Percentiles rank a stretch among this genome's conserved stretches.
phyloP scores from a whole-genome alignment of 1,140 invertebrate species.

The Nephila pilipes region DNA sequence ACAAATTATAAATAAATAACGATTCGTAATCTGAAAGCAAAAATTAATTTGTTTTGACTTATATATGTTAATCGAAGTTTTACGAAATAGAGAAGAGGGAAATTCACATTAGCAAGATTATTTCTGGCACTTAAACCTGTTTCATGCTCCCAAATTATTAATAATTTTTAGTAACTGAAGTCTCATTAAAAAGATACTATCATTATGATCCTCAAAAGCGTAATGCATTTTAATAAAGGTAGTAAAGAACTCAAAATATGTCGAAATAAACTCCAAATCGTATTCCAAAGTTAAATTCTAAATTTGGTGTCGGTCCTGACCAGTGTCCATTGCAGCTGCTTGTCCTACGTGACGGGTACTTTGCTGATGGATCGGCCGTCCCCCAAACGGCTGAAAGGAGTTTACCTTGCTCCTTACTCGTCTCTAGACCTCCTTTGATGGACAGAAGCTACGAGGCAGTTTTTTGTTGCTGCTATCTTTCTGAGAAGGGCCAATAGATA shows the following conservation, averaged over 20 bases:
- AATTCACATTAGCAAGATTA: no score
- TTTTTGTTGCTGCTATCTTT: slow-evolving; percentile 17
- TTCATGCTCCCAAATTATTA: no score
- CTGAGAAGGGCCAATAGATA: slow-evolving; percentile 26
- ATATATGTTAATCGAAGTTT: no score
- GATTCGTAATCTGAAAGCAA: no score
- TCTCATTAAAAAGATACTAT: no score
- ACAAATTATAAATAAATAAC: no score
- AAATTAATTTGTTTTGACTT: no score
- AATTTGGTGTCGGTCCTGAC: slow-evolving; percentile 71
- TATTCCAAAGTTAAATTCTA: not conserved
- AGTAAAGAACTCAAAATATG: not conserved
- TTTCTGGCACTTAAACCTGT: no score
- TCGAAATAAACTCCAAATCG: not conserved
- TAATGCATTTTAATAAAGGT: no score
- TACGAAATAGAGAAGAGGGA: no score
- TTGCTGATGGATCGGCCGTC: slow-evolving; percentile 67
- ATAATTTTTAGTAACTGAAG: no score
- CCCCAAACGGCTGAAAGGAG: slow-evolving; percentile 51
- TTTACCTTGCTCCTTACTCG: slow-evolving; percentile 25
- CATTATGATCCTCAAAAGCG: no score
- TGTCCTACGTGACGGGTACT: slow-evolving; percentile 71
- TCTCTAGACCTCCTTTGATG: slow-evolving; percentile 24
- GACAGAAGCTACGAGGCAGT: slow-evolving; percentile 61
- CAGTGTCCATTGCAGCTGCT: slow-evolving; percentile 52